phyloP scores from a whole-genome alignment of 2,113 vertebrate genomes.

The Leucoraja erinaceus region DNA sequence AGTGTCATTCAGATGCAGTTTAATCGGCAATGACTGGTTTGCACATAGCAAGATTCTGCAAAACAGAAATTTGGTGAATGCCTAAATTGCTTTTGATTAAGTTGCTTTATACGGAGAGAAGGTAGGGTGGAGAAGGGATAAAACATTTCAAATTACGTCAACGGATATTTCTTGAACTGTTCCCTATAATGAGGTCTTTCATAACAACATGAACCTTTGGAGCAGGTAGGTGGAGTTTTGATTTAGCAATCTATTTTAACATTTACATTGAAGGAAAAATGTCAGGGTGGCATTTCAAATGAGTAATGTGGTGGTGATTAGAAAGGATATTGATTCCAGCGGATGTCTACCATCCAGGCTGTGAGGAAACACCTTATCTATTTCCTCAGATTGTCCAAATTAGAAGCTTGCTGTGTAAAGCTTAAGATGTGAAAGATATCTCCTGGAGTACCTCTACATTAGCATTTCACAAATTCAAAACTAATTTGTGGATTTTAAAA shows the following conservation, averaged over 20 bases:
- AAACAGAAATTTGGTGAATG: neutral
- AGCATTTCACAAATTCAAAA: neutral
- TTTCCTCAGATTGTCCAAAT: neutral
- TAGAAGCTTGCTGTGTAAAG: neutral
- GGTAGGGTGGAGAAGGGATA: no score
- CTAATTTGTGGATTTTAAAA: neutral
- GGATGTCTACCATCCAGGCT: neutral
- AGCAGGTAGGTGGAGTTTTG: neutral
- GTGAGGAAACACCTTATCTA: neutral
- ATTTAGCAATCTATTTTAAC: neutral
- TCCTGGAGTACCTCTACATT: neutral
- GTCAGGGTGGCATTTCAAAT: neutral
- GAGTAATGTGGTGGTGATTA: neutral
- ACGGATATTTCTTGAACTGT: neutral
- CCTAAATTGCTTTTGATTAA: neutral
- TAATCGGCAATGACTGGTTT: neutral
- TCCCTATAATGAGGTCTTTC: neutral
- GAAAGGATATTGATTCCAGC: neutral
- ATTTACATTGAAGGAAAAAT: neutral
- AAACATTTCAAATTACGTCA: neutral
- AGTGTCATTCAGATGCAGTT: neutral
- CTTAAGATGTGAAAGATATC: neutral
- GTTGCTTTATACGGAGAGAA: neutral
- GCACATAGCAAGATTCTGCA: neutral
- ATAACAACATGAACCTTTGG: neutral